Conservation (phyloP, 2,113 vertebrate genomes). For the Dipodomys merriami region DNA sequence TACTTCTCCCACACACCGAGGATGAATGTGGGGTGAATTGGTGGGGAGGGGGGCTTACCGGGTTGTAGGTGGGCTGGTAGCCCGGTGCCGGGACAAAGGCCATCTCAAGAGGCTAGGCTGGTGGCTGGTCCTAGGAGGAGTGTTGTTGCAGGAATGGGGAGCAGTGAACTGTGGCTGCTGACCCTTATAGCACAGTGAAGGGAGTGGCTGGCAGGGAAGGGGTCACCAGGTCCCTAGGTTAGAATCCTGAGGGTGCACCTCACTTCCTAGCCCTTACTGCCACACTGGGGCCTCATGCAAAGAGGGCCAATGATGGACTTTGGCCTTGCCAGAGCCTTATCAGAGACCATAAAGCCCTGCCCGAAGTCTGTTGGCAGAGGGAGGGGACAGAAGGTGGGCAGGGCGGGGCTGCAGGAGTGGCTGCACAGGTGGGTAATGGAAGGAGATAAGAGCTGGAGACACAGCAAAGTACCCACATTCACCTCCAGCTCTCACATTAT, state of each 20-base stretch:
- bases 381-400: slow-evolving; percentile 20
- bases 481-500: rapidly evolving
- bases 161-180: background rate
- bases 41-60: slow-evolving; percentile 84
- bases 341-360: slow-evolving; percentile 24
- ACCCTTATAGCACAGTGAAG: slow-evolving; percentile 62
- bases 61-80: slow-evolving; percentile 89
- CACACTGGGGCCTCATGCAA: background rate
- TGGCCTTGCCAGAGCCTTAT: background rate
- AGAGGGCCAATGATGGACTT: slow-evolving; percentile 54
- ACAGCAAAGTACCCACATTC: no score
- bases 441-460: background rate
- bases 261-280: background rate
- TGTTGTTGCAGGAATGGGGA: background rate
- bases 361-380: slow-evolving; percentile 47
- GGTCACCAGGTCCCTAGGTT: background rate
- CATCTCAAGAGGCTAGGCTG: slow-evolving; percentile 35
- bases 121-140: background rate
- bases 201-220: slow-evolving; percentile 27
- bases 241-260: background rate
- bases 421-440: slow-evolving; percentile 39
- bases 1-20: background rate
- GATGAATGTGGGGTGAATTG: background rate
- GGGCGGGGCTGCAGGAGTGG: background rate
- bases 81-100: slow-evolving; percentile 87